Base-by-base conservation (phyloP, 1,140 invertebrate genomes). In the Philaenus spumarius region DNA sequence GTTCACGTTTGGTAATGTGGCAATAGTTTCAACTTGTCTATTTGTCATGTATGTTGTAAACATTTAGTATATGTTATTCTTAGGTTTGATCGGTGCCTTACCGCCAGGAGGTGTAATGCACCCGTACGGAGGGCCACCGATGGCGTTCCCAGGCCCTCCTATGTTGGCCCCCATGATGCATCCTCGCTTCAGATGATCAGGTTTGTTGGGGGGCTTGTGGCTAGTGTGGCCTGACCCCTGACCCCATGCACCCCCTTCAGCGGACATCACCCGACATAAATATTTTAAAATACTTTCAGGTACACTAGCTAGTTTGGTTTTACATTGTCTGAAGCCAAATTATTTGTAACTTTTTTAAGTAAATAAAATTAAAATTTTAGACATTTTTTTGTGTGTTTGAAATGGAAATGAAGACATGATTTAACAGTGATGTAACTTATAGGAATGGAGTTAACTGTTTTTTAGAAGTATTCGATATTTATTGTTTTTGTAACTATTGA, bases 121-220 rank as follows among this genome's bases (percentile, higher is more conserved):
- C 72, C 77, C 75, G 65, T 83, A 83, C 65, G 80, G 78, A 12
- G 67, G 63, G 19, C 66, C 64, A n/a, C 81, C 80, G 43, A 81
- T 83, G 79, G 76, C 72, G 51, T 82, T 81, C 62, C 80, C 79
- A 15, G 76, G 79, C 62, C 79, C 75, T 58, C 80, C 78, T 59
- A 79, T 83, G 15, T 26, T 61, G 59, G 74, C 78, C 57, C 82
- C 82, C 60, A 82, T 86, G 80, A 84, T 86, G 83, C 84, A 84
- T 71, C 84, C 84, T 56, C 80, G 85, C 71, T 87, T 85, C 73
- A 85, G 85, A 85, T 87, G 85, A 87, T 87, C 84, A 67, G 67
- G 67, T 69, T 66, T 69, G 64, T 55, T 67, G 63, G 67, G 62
- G 67, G 67, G 66, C 43, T 51, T 67, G 51, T 66, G 63, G 62